A percentile compares a stretch with the other conserved stretches of the same genome.
phyloP scores from a whole-genome alignment of 2,888 invertebrate genomes.

The Volucella zonaria region DNA sequence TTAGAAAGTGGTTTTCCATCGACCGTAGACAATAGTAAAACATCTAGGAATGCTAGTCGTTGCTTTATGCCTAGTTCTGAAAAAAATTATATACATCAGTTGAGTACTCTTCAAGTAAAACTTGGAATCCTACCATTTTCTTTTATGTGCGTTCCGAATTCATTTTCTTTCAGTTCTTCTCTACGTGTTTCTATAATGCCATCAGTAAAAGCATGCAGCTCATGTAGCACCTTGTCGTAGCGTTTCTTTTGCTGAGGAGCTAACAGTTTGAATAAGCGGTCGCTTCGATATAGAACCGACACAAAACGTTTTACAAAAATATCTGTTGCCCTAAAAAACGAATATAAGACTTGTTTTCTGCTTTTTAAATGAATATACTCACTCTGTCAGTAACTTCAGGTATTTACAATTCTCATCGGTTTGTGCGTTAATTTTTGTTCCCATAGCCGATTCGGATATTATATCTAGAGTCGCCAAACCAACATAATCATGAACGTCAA shows the following conservation, averaged over 20 bases:
- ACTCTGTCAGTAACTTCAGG: slow-evolving; percentile 87
- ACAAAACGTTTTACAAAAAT: slow-evolving; percentile 74
- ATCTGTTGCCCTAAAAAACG: slow-evolving; percentile 61
- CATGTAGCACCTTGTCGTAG: slow-evolving; percentile 58
- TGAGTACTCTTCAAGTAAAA: not conserved
- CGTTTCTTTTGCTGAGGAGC: slow-evolving; percentile 58
- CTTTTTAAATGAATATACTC: slow-evolving; percentile 65
- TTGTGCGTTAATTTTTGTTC: slow-evolving; percentile 82
- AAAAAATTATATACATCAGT: not conserved
- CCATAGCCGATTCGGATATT: slow-evolving; percentile 76
- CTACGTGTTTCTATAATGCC: slow-evolving; percentile 73
- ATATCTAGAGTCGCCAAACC: slow-evolving; percentile 73
- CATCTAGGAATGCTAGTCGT: slow-evolving; percentile 74
- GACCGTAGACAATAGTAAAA: slow-evolving; percentile 69
- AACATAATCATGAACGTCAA: slow-evolving; percentile 72
- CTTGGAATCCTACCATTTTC: slow-evolving; percentile 29
- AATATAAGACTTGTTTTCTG: not conserved
- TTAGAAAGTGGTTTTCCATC: slow-evolving; percentile 70
- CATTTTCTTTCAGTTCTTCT: slow-evolving; percentile 35
- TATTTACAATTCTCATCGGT: slow-evolving; percentile 86
- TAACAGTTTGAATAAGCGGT: slow-evolving; percentile 69
- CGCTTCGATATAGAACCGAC: slow-evolving; percentile 71
- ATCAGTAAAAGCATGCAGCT: slow-evolving; percentile 74
- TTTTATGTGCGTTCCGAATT: slow-evolving; percentile 54
- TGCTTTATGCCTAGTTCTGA: slow-evolving; percentile 65